phyloP scores from a whole-genome alignment of 1,140 invertebrate genomes.

The Hestina assimilis region DNA sequence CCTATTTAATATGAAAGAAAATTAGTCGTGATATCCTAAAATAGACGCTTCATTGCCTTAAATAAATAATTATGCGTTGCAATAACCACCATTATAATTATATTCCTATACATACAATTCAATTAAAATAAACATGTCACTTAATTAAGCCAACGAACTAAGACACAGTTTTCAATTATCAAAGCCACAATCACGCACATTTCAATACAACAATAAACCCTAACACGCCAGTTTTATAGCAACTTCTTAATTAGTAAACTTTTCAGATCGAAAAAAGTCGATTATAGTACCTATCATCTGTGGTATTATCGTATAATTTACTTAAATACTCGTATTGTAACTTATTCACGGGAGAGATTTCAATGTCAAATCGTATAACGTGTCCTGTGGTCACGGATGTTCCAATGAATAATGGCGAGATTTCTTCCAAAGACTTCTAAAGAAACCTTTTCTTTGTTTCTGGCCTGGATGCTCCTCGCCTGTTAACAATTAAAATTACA shows the following conservation, averaged over 20 bases:
- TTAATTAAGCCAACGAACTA: conserved; percentile 20
- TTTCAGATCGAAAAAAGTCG: conserved; percentile 7
- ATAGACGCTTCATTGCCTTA: conserved; percentile 31
- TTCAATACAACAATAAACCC: conserved; percentile 26
- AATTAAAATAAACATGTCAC: conserved; percentile 21
- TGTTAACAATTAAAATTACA: conserved; percentile 70
- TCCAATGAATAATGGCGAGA: conserved; percentile 90
- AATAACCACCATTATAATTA: conserved; percentile 45
- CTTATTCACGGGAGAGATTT: conserved; percentile 39
- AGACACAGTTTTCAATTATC: conserved; percentile 16
- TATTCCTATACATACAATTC: conserved; percentile 10
- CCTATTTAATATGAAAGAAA: conserved; percentile 55
- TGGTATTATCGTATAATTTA: background rate
- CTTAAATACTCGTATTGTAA: conserved; percentile 7
- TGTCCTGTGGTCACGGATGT: conserved; percentile 77
- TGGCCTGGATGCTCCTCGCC: conserved; percentile 82
- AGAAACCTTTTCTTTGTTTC: conserved; percentile 90
- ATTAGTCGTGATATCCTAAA: conserved; percentile 26
- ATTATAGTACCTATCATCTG: background rate
- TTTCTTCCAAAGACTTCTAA: conserved; percentile 90
- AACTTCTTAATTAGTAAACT: conserved; percentile 9
- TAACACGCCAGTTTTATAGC: conserved; percentile 21
- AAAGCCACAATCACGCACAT: conserved; percentile 48
- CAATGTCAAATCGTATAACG: conserved; percentile 29
- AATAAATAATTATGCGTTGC: conserved; percentile 62